Base-by-base conservation (phyloP, 2,113 vertebrate genomes). In the Trichomycterus rosablanca region DNA sequence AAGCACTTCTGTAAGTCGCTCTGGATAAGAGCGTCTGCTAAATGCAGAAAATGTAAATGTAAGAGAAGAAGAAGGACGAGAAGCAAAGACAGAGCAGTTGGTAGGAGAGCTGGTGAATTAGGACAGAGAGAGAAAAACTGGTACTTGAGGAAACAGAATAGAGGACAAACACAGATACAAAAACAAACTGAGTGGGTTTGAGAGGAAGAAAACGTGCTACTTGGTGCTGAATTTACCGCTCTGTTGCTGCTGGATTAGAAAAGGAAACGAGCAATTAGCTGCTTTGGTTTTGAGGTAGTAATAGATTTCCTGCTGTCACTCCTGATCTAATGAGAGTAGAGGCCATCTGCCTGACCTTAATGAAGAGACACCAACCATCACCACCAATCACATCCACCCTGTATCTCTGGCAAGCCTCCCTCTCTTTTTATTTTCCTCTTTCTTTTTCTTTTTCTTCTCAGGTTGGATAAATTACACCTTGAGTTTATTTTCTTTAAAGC, bases 251-350 rank as follows among this genome's bases (percentile, higher is more conserved):
- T 68, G 24, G 35, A 68, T 67, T 67, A 74, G 57, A 69, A 80
- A 67, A 28, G 68, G 70, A 76, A 19, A 51, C 57, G 46, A 51
- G 32, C 62, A 75, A 68, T 80, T 68, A 74, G 56, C 61, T 61
- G 46, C 58, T 70, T 59, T 69, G 50, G 63, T 67, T 78, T 73
- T 74, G 68, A 68, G 19, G 49, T 48, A 11, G 59, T 78, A 62
- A 76, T 74, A 71, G 63, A 64, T 70, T 65, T 77, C 44, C 67
- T 70, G 26, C 59, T 70, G 64, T 73, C 67, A 52, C 67, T 26
- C 50, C 35, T 57, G 26, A 61, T 63, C 55, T 51, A 55, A 67
- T 59, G 54, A 63, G n/a, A 52, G 30, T 52, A 66, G 23, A 59
- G 52, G 63, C 50, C 77, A 66, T 76, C 58, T 73, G 59, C 55